phyloP scores from a whole-genome alignment of 1,140 invertebrate species.

The roundworm (Caenorhabditis elegans) region DNA sequence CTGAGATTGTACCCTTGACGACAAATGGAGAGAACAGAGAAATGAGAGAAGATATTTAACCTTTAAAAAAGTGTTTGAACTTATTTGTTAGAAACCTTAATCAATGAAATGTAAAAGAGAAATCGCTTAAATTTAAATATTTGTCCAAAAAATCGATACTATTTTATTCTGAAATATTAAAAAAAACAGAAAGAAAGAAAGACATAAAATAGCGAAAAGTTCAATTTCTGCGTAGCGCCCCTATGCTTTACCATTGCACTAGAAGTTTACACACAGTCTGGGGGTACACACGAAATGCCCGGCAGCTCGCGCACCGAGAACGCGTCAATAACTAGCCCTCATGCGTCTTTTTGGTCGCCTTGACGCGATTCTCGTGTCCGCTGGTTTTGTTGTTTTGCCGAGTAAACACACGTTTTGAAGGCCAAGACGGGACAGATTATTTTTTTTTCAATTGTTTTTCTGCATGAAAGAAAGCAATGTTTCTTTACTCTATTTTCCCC shows the following conservation, averaged over 20 bases:
- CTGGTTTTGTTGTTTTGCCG: neutral
- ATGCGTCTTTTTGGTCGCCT: neutral
- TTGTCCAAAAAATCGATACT: too few relatives aligned
- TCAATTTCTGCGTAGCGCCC: slow-evolving; percentile 1
- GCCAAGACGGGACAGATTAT: slow-evolving; percentile 10
- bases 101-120: too few relatives aligned
- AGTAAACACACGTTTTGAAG: neutral
- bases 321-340: neutral
- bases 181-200: neutral
- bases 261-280: neutral
- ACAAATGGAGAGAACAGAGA: too few relatives aligned
- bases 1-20: too few relatives aligned
- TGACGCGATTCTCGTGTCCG: neutral
- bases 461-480: neutral
- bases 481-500: neutral
- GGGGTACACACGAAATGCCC: slow-evolving; percentile 7
- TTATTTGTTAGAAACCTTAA: too few relatives aligned
- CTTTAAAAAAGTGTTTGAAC: too few relatives aligned
- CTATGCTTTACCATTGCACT: slow-evolving; percentile 7
- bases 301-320: neutral
- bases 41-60: too few relatives aligned
- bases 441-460: neutral
- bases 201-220: neutral
- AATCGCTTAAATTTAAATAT: too few relatives aligned
- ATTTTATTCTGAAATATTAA: too few relatives aligned